Percentiles rank a stretch among this genome's conserved stretches.
Conservation (phyloP, 1,140 invertebrate species). For the Procambarus clarkii region DNA sequence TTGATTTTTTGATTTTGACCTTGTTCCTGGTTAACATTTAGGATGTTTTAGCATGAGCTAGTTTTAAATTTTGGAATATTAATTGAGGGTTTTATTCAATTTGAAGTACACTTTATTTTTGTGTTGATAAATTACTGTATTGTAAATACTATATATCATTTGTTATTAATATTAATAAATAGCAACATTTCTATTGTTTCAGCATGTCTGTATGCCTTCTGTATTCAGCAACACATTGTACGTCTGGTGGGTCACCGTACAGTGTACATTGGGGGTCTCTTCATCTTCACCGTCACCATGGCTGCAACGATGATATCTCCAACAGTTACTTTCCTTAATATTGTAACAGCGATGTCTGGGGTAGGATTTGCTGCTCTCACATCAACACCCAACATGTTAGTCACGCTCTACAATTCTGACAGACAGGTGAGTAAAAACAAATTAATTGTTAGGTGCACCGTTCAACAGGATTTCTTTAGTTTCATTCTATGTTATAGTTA, state of each 20-base stretch:
- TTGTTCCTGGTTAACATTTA: no score
- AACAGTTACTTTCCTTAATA: slow-evolving; percentile 75
- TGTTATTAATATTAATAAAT: neutral
- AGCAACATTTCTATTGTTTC: neutral
- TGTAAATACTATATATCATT: no score
- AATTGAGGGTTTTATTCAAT: no score
- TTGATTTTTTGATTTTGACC: no score
- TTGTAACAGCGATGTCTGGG: slow-evolving; percentile 77
- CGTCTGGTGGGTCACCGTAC: slow-evolving; percentile 74
- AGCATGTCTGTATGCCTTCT: slow-evolving; percentile 76
- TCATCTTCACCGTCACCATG: slow-evolving; percentile 76
- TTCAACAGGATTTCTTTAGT: no score
- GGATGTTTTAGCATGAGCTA: no score
- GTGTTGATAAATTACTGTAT: no score
- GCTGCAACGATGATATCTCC: slow-evolving; percentile 75
- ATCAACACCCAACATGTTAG: slow-evolving; percentile 77
- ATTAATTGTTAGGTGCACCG: no score
- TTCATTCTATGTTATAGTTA: no score
- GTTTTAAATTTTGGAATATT: no score
- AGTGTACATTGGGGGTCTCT: slow-evolving; percentile 76
- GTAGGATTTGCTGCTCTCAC: slow-evolving; percentile 77
- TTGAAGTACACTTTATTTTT: no score
- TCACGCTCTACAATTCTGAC: slow-evolving; percentile 76
- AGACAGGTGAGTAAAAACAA: slow-evolving; percentile 75
- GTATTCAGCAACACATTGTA: slow-evolving; percentile 76